Percentiles rank a stretch among this genome's conserved stretches.
phyloP scores from a whole-genome alignment of 2,797 vertebrate species.

The Catharus ustulatus region DNA sequence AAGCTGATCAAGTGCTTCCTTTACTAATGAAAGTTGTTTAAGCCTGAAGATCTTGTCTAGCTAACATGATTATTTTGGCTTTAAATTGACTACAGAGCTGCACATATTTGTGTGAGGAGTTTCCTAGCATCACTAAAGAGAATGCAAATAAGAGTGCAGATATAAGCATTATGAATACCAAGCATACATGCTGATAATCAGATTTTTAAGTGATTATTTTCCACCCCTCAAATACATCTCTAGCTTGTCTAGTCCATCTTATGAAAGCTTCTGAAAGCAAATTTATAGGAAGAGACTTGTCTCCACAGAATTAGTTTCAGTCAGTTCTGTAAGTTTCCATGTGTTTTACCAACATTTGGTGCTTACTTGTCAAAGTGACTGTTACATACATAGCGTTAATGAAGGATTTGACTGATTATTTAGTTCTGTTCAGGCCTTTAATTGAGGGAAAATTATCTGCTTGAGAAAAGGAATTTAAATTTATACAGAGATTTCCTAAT shows the following conservation, averaged over 20 bases:
- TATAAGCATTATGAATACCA: background rate
- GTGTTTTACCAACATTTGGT: background rate
- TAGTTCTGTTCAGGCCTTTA: background rate
- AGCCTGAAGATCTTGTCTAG: background rate
- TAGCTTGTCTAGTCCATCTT: background rate
- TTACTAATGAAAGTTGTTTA: background rate
- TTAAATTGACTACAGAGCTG: background rate
- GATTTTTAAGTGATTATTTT: background rate
- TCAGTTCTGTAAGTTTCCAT: background rate
- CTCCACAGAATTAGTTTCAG: background rate
- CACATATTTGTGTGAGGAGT: background rate
- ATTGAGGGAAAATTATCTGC: background rate
- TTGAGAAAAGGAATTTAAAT: background rate
- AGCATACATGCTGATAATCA: background rate
- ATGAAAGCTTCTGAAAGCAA: background rate
- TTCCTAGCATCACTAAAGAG: background rate
- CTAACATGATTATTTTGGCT: background rate
- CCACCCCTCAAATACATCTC: background rate
- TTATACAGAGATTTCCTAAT: background rate
- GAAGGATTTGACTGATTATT: background rate
- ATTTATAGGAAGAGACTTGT: background rate
- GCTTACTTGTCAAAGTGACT: background rate
- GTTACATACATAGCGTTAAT: background rate
- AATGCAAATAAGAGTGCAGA: background rate
- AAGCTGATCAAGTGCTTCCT: background rate